Percentiles rank a stretch among this genome's conserved stretches.
phyloP scores from a whole-genome alignment of 2,797 vertebrate genomes.

The Onychomys leucogaster region DNA sequence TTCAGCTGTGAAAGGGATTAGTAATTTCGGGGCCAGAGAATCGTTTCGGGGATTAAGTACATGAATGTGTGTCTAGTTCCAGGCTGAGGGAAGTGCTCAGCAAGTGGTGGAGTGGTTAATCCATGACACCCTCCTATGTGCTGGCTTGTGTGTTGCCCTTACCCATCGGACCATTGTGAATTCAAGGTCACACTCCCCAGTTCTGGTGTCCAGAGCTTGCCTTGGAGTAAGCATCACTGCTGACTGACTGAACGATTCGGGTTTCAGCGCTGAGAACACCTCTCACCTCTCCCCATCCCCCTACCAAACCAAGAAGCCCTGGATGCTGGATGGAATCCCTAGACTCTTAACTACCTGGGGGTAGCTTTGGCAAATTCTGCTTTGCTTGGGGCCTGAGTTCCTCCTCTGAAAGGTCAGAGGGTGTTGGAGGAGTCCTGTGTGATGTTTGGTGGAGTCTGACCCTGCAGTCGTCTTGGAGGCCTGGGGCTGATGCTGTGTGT shows the following conservation, averaged over 20 bases:
- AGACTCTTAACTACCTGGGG: not conserved
- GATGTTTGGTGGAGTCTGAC: conserved; percentile 16
- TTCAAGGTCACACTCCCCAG: not conserved
- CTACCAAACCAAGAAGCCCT: not conserved
- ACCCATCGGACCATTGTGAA: not conserved
- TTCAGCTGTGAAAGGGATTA: conserved; percentile 53
- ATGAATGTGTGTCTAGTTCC: conserved; percentile 14
- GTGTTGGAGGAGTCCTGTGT: not conserved
- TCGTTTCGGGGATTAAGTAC: conserved; percentile 33
- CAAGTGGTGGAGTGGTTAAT: not conserved
- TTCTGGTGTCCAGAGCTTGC: not conserved
- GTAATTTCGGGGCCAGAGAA: conserved; percentile 47
- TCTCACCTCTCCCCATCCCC: not conserved
- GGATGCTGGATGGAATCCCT: not conserved
- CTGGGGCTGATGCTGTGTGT: not conserved
- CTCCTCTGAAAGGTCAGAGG: conserved; percentile 23
- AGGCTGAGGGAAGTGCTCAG: conserved; percentile 21
- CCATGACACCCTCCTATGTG: not conserved
- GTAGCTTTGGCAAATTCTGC: not conserved
- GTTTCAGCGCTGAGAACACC: not conserved
- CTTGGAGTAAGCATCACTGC: not conserved
- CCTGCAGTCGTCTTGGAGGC: not conserved
- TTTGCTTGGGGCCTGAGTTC: not conserved
- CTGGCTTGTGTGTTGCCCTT: not conserved
- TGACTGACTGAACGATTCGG: not conserved